These are phyloP conservation scores for Pinna nobilis DNA, from an alignment of 1,140 invertebrate species.

Conservation along the genomic window DNA sequence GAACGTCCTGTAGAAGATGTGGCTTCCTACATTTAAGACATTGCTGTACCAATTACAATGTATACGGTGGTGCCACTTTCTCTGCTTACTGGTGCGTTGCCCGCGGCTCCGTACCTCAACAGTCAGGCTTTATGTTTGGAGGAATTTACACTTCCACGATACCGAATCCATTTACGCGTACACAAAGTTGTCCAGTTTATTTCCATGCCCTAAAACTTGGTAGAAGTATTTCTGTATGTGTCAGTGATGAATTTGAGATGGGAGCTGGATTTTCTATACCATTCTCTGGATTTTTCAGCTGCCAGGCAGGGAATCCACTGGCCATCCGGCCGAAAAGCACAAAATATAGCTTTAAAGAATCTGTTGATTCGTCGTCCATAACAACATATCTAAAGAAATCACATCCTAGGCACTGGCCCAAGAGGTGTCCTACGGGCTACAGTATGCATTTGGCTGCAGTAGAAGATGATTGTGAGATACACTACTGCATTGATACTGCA, in stretches of 20 bases:
- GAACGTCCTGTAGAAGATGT: constrained; percentile 7
- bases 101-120: background rate
- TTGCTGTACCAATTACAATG: constrained; percentile 23
- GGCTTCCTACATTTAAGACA: constrained; percentile 16
- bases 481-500: constrained; percentile 56
- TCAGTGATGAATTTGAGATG: constrained; percentile 55
- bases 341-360: too few species aligned
- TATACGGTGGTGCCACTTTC: background rate
- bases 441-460: constrained; percentile 56
- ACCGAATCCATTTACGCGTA: constrained; percentile 41
- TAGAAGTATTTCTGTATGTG: constrained; percentile 42
- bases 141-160: constrained; percentile 40
- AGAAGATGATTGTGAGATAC: constrained; percentile 57
- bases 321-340: background rate
- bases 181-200: constrained; percentile 37
- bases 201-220: constrained; percentile 39
- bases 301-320: constrained; percentile 52
- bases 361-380: too few species aligned
- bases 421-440: constrained; percentile 50
- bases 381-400: too few species aligned
- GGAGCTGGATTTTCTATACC: constrained; percentile 44
- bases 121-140: constrained; percentile 51
- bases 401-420: too few species aligned
- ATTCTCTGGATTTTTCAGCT: constrained; percentile 59
- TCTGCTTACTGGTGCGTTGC: background rate